Conservation (phyloP, 2,888 invertebrate genomes). For the Ormyrus nitidulus region DNA sequence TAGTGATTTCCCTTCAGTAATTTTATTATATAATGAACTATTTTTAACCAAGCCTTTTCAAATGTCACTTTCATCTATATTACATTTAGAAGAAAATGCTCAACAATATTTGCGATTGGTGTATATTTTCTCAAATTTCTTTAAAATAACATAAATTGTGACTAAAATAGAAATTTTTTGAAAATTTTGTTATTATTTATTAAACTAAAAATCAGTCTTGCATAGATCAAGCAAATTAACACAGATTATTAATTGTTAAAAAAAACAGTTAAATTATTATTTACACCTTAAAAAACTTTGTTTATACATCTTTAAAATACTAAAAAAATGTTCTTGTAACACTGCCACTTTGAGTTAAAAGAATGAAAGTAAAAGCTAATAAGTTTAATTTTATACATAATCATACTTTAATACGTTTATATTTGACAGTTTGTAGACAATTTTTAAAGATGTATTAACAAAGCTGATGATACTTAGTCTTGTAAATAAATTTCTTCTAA, state of each 20-base stretch:
- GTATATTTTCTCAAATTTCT: no score
- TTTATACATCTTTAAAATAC: conserved; percentile 8
- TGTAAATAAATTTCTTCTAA: conserved; percentile 26
- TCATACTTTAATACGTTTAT: neutral
- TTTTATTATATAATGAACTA: neutral
- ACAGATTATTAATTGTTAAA: neutral
- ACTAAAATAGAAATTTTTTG: neutral
- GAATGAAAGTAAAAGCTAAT: neutral
- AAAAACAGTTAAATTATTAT: neutral
- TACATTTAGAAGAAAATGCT: neutral
- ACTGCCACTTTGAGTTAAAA: conserved; percentile 6
- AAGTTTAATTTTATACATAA: neutral
- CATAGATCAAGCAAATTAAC: neutral
- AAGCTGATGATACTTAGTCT: neutral
- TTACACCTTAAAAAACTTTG: conserved; percentile 3
- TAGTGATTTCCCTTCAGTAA: neutral
- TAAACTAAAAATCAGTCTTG: neutral
- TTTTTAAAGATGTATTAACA: neutral
- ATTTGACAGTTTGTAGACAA: neutral
- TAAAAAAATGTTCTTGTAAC: neutral
- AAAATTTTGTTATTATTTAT: conserved; percentile 16
- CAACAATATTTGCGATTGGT: no score
- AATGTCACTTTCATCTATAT: neutral
- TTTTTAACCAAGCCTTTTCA: neutral
- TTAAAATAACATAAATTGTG: no score